Base-by-base conservation (phyloP, 1,140 invertebrate genomes). In the Propsilocerus akamusi region DNA sequence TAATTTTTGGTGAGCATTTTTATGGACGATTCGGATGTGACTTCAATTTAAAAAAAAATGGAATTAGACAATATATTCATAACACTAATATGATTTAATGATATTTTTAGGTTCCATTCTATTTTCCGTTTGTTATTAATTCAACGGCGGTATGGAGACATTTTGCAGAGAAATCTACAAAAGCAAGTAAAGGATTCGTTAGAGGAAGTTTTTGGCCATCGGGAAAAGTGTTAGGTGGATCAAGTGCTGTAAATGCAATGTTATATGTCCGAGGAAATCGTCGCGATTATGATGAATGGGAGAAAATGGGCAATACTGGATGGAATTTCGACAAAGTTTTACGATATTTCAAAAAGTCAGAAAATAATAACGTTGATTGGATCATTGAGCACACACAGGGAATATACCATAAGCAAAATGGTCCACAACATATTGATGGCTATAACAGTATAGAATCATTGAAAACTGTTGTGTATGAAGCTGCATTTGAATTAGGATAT, bases 201-300 rank as follows among this genome's bases (percentile, higher is more conserved):
- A 41, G 54, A 4, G 28, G 52, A 26, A 66, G 66, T 47, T 61
- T 63, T 48, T 67, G 67, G 59, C 65, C 72, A 10, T 55, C 66
- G 46, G 70, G 68, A 4, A 69, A 68, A 55, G 70, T 70, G 17
- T 51, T 70, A 55, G 77, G 78, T 5, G 78, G 84, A 5, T 78
- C 76, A 3, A 79, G 76, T 22, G 73, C 74, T 4, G 67, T 85
- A 47, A 83, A 85, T 58, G 80, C 74, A 12, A 82, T 85, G 78
- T 74, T 82, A 48, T 85, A 85, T 60, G 73, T 80, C 0, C 61
- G 83, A n/a, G 83, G 82, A 4, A 78, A 85, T 56, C 71, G 70
- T 3, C 51, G 56, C 30, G 75, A 78, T 53, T 77, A 70, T 50
- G 70, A 77, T 48, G 61, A 65, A 46, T 90, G 86, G 86, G 76